Percentiles rank a stretch among this genome's conserved stretches.
Conservation (phyloP, 1,140 invertebrate species). For the Cotesia typhae region DNA sequence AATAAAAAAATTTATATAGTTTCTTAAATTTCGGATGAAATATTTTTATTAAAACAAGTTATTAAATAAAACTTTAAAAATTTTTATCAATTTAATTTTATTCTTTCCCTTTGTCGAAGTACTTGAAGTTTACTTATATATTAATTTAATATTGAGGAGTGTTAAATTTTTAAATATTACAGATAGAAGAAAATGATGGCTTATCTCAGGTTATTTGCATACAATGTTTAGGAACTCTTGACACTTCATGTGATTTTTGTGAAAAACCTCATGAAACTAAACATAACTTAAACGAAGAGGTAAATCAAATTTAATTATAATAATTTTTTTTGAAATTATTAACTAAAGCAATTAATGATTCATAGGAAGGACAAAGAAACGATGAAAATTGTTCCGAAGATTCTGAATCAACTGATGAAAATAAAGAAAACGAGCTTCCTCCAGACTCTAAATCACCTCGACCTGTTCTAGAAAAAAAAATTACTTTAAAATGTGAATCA, state of each 20-base stretch:
- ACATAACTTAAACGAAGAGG: constrained; percentile 34
- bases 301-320: constrained; percentile 19
- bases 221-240: constrained; percentile 48
- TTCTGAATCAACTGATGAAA: background rate
- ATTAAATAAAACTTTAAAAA: no score
- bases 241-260: constrained; percentile 53
- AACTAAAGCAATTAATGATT: no score
- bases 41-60: no score
- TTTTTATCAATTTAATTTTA: no score
- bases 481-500: background rate
- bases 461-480: background rate
- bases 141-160: constrained; percentile 1
- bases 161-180: constrained; percentile 24
- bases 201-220: constrained; percentile 48
- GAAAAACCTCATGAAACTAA: constrained; percentile 46
- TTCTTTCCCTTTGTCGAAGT: background rate
- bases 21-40: no score
- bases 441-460: background rate
- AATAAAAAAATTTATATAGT: no score
- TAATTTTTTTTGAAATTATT: background rate
- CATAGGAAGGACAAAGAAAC: no score
- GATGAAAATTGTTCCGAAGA: background rate
- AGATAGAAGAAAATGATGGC: constrained; percentile 51
- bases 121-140: background rate
- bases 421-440: constrained; percentile 8